Evolutionary conservation across 2,113 vertebrate genomes (phyloP), one percentile per base, ranked within the genome.

Genomic region (Panthera uncia): DNA sequence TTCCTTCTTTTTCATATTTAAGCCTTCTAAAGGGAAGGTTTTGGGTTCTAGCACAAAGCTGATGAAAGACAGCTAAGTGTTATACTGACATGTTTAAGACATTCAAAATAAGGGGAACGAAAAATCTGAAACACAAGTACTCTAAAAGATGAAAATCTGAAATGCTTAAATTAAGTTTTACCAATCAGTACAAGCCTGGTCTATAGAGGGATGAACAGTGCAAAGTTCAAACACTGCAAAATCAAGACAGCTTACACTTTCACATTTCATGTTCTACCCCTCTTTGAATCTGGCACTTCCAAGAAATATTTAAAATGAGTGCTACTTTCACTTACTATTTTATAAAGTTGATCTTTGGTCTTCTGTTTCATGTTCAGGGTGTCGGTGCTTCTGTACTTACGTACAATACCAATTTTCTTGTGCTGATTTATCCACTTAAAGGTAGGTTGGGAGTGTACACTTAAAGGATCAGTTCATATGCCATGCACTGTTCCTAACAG

Each of bases 401-500:
- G 93, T 98, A 98, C 93, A 98, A 98, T 98, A 97, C 94, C 95
- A 91, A 97, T 98, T 98, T 98, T 89, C 98, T 96, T 98, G 93
- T 98, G 97, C 95, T 97, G 95, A 98, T 98, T 98, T 96, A 98
- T 97, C 97, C 96, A 98, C 98, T 98, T 98, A 98, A 98, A 98
- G 89, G 96, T 96, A 98, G 97, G 95, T 98, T 99, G 97, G 97
- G 98, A 97, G 94, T 98, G 83, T 98, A 98, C 85, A 98, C 97
- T 98, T 97, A 90, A 98, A 98, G 94, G 98, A 98, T 98, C 97
- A 98, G 97, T 98, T 98, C 93, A 97, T 97, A 97, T 97, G 95
- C 98, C 95, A 98, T 98, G 96, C 93, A 98, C 96, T 99, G 97
- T 97, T 98, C 98, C 82, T 98, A 98, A 98, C 97, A 98, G 98